A percentile compares a stretch with the other conserved stretches of the same genome.
phyloP scores from a whole-genome alignment of 2,888 invertebrate species.

The Gnatocerus cornutus region DNA sequence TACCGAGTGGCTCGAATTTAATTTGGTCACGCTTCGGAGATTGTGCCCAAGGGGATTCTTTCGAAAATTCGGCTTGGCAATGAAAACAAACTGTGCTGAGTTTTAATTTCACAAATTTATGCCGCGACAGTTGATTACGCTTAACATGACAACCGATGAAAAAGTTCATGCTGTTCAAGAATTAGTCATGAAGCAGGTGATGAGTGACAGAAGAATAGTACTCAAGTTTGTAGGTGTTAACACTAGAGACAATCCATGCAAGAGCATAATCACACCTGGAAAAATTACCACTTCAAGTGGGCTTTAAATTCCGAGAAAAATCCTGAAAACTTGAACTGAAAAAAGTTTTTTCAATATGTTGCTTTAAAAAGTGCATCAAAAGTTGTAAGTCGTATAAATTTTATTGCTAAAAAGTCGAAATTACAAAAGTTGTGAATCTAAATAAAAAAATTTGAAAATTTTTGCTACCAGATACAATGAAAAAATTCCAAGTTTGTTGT shows the following conservation, averaged over 20 bases:
- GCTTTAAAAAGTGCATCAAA: no score
- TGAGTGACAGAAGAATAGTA: slow-evolving; percentile 27
- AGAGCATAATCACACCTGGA: slow-evolving; percentile 14
- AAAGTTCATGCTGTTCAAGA: slow-evolving; percentile 17
- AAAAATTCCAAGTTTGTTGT: no score
- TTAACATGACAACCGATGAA: slow-evolving; percentile 21
- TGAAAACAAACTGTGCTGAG: no score
- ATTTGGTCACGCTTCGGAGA: slow-evolving; percentile 37
- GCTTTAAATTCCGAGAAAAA: no score
- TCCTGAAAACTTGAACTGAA: no score
- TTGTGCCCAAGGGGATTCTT: neutral
- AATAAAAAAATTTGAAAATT: no score
- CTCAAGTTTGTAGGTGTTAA: slow-evolving; percentile 9
- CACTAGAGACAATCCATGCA: slow-evolving; percentile 19
- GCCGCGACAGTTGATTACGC: neutral
- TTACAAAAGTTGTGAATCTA: no score
- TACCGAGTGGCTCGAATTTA: slow-evolving; percentile 42
- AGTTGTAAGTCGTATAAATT: no score
- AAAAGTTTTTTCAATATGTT: no score
- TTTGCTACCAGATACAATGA: no score
- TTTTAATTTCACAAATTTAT: slow-evolving; percentile 14
- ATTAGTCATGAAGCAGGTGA: slow-evolving; percentile 10
- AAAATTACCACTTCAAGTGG: slow-evolving; percentile 11
- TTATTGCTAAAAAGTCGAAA: no score
- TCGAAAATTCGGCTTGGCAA: no score